These are phyloP conservation scores for Atlantisia rogersi DNA, from an alignment of 2,113 vertebrate genomes.

Conservation along the genomic window DNA sequence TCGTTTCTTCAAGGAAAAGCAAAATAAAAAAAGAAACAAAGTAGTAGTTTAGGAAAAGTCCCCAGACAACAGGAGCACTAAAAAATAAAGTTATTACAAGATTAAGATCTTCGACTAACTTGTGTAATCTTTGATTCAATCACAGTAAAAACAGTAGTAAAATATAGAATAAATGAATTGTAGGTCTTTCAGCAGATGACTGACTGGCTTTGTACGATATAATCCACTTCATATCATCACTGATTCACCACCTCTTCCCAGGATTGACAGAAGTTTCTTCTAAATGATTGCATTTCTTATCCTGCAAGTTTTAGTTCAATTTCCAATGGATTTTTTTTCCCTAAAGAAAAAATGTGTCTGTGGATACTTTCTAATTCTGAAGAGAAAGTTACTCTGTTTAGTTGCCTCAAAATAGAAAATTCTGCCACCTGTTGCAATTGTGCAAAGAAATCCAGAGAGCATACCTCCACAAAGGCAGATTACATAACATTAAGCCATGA, in stretches of 20 bases:
- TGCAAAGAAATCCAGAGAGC: neutral
- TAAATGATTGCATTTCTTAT: too few relatives aligned
- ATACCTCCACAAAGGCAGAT: neutral
- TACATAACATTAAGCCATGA: neutral
- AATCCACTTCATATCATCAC: neutral
- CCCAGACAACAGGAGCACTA: rapidly evolving
- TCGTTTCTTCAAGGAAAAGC: neutral
- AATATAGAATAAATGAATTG: neutral
- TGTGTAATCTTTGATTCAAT: neutral
- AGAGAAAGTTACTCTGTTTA: neutral
- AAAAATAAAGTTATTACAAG: neutral
- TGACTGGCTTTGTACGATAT: neutral
- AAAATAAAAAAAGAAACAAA: rapidly evolving
- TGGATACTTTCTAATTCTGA: neutral
- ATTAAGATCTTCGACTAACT: neutral
- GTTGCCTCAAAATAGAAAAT: neutral
- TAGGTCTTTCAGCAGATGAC: neutral
- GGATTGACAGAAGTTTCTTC: neutral
- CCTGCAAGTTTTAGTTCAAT: rapidly evolving
- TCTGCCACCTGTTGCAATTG: neutral
- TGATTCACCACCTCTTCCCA: neutral
- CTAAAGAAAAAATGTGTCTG: neutral
- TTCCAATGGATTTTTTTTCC: neutral
- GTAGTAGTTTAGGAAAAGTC: neutral
- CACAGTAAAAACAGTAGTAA: neutral